Conservation (phyloP, 2,888 invertebrate species). For the Psococerastis gibbosa region DNA sequence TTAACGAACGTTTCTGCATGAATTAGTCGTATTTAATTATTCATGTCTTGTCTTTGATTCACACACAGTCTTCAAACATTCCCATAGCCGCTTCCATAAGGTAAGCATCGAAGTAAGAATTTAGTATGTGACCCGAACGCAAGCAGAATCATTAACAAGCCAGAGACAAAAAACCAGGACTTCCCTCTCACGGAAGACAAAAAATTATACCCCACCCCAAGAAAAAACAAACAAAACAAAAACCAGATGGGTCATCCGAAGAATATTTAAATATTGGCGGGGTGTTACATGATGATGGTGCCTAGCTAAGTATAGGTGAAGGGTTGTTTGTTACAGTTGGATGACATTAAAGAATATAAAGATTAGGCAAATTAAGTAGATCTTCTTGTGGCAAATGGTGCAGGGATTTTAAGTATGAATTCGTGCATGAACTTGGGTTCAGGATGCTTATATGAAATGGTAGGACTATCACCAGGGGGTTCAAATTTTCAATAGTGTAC, state of each 20-base stretch:
- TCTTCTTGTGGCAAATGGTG: not conserved
- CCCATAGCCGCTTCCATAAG: not conserved
- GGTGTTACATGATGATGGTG: not conserved
- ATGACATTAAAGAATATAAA: constrained; percentile 9
- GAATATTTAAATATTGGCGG: constrained; percentile 6
- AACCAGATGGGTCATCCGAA: constrained; percentile 1
- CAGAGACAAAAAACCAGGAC: not conserved
- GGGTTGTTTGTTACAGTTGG: not conserved
- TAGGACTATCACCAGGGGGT: no score
- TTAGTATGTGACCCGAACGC: not conserved
- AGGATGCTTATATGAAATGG: no score
- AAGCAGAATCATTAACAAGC: not conserved
- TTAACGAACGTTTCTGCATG: constrained; percentile 9
- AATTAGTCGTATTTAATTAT: constrained; percentile 7
- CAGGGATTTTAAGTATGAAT: no score
- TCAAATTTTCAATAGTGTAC: no score
- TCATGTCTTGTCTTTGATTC: constrained; percentile 9
- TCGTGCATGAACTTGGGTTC: no score
- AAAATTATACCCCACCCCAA: constrained; percentile 4
- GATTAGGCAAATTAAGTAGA: constrained; percentile 11
- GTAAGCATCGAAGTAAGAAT: not conserved
- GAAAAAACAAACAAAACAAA: constrained; percentile 9
- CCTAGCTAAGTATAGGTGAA: not conserved
- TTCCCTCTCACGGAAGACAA: constrained; percentile 10
- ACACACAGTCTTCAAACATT: not conserved